Percentiles rank a stretch among this genome's conserved stretches.
These are phyloP conservation scores for Pelosia muscerda DNA, from an alignment of 2,888 invertebrate genomes.

Conservation along the genomic window DNA sequence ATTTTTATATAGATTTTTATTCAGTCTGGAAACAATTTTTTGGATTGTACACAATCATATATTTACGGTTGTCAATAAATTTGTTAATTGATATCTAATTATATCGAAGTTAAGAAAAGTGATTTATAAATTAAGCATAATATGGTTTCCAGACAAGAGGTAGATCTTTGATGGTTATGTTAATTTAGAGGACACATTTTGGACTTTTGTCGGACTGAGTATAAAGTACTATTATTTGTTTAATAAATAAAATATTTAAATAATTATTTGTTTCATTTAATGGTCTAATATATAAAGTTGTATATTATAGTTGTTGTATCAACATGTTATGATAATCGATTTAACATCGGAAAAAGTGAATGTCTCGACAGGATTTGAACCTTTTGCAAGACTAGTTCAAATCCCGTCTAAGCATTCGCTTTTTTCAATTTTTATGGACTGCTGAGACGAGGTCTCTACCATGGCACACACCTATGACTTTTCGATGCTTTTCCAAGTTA, in stretches of 20 bases:
- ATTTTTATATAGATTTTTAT: constrained; percentile 52
- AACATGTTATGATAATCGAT: too few species aligned
- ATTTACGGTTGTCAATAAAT: constrained; percentile 39
- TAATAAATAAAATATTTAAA: constrained; percentile 76
- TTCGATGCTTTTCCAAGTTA: too few species aligned
- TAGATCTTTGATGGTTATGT: constrained; percentile 67
- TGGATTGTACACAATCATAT: constrained; percentile 28
- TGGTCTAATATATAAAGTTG: background rate
- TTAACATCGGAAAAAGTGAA: too few species aligned
- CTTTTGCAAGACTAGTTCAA: too few species aligned
- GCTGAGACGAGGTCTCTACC: too few species aligned
- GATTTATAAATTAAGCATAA: constrained; percentile 62
- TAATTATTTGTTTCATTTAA: constrained; percentile 42
- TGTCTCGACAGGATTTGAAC: too few species aligned
- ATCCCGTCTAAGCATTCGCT: too few species aligned
- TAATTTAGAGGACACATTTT: constrained; percentile 74
- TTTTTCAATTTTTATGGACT: too few species aligned
- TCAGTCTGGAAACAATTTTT: constrained; percentile 46
- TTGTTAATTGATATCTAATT: constrained; percentile 45
- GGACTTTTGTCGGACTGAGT: constrained; percentile 81
- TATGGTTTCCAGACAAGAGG: constrained; percentile 63
- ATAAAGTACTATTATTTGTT: constrained; percentile 81
- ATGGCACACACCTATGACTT: too few species aligned
- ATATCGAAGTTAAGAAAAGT: constrained; percentile 44
- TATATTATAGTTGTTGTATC: background rate